Evolutionary conservation across 2,888 invertebrate genomes (phyloP).

Genomic region (Germaria angustata): DNA sequence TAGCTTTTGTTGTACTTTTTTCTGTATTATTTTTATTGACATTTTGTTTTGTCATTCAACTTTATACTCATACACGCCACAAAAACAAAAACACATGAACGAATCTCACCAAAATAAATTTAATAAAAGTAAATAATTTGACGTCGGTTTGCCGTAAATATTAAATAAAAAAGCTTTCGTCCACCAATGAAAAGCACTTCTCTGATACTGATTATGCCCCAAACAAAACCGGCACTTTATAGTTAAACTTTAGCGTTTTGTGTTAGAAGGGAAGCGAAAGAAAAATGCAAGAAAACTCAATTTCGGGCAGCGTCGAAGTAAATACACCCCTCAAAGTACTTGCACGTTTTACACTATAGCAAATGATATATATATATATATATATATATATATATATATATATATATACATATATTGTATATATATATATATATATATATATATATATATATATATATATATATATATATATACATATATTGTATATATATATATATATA

Average conservation of each 20-base stretch:
- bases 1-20: not conserved
- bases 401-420: no score
- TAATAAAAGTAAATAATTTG: constrained; percentile 12
- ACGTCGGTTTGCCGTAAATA: not conserved
- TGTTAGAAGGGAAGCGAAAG: not conserved
- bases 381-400: no score
- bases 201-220: constrained; percentile 29
- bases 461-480: no score
- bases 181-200: constrained; percentile 45
- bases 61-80: not conserved
- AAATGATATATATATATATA: no score
- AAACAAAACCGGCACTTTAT: constrained; percentile 43
- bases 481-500: no score
- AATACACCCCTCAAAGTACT: not conserved
- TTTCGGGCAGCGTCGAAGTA: not conserved
- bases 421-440: no score
- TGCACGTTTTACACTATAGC: no score
- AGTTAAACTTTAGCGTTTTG: constrained; percentile 10
- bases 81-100: constrained; percentile 12
- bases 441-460: no score
- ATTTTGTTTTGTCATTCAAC: constrained; percentile 8
- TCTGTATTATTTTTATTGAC: not conserved
- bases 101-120: constrained; percentile 27
- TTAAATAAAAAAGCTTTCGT: constrained; percentile 25
- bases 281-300: not conserved